phyloP scores from a whole-genome alignment of 2,888 invertebrate genomes.

The Caenorhabditis virilis region DNA sequence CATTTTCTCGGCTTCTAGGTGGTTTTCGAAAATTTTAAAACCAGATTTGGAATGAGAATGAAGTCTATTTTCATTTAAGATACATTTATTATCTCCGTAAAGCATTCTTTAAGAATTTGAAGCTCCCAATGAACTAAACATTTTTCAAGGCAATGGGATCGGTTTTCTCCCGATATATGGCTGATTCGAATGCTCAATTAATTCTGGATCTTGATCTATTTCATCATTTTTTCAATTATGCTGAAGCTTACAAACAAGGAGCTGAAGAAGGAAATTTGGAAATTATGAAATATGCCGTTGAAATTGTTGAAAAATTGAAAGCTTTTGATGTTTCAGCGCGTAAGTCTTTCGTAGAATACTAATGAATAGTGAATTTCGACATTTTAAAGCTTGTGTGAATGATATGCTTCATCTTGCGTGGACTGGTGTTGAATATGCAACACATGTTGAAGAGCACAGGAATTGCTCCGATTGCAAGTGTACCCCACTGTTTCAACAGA shows the following conservation, averaged over 20 bases:
- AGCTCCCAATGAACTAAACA: too few species aligned
- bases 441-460: slow-evolving; percentile 55
- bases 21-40: too few species aligned
- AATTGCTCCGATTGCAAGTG: slow-evolving; percentile 65
- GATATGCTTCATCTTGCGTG: slow-evolving; percentile 63
- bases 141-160: slow-evolving; percentile 44
- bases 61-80: too few species aligned
- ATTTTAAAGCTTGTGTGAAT: slow-evolving; percentile 55
- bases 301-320: slow-evolving; percentile 44
- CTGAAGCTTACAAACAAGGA: slow-evolving; percentile 41
- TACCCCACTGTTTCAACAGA: slow-evolving; percentile 55
- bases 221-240: slow-evolving; percentile 54
- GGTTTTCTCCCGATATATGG: slow-evolving; percentile 57
- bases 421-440: slow-evolving; percentile 65
- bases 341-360: slow-evolving; percentile 3
- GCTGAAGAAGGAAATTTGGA: slow-evolving; percentile 61
- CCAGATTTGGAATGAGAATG: too few species aligned
- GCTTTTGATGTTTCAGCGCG: slow-evolving; percentile 51
- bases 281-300: slow-evolving; percentile 51
- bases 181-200: slow-evolving; percentile 61
- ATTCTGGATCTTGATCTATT: slow-evolving; percentile 65
- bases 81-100: too few species aligned
- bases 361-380: neutral
- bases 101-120: too few species aligned
- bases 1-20: too few species aligned